A percentile compares a stretch with the other conserved stretches of the same genome.
phyloP scores from a whole-genome alignment of 2,113 vertebrate species.

The Riparia riparia region DNA sequence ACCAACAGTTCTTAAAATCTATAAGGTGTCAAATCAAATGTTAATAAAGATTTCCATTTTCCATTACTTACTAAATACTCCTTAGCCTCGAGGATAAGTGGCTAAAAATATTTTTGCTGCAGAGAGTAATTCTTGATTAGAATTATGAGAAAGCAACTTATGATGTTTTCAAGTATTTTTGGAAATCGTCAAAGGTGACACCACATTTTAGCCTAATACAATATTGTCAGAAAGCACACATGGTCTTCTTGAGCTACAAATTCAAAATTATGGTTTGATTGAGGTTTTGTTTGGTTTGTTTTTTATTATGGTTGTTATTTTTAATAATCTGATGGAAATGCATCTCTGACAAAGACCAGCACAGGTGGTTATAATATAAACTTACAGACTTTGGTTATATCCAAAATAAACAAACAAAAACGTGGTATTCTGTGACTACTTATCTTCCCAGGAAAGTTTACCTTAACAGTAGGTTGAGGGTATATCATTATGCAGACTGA shows the following conservation, averaged over 20 bases:
- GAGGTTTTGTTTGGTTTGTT: background rate
- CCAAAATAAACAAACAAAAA: background rate
- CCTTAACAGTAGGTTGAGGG: background rate
- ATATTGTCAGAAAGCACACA: background rate
- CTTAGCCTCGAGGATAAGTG: background rate
- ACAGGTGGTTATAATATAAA: background rate
- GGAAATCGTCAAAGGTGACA: background rate
- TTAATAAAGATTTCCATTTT: background rate
- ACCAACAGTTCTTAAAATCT: background rate
- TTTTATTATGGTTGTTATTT: background rate
- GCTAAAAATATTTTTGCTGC: background rate
- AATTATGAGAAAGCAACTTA: background rate
- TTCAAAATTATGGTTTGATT: background rate
- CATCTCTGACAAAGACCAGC: background rate
- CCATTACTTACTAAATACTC: background rate
- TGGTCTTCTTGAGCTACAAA: background rate
- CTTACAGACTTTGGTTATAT: background rate
- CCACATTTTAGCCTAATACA: background rate
- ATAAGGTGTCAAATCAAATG: background rate
- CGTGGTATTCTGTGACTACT: background rate
- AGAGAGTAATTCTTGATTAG: background rate
- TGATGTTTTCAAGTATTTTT: fast-evolving
- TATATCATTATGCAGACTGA: background rate
- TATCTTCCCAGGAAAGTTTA: background rate
- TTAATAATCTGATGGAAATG: background rate